A percentile compares a stretch with the other conserved stretches of the same genome.
These are phyloP conservation scores for Canis aureus DNA, from an alignment of 2,113 vertebrate genomes.

Conservation along the genomic window DNA sequence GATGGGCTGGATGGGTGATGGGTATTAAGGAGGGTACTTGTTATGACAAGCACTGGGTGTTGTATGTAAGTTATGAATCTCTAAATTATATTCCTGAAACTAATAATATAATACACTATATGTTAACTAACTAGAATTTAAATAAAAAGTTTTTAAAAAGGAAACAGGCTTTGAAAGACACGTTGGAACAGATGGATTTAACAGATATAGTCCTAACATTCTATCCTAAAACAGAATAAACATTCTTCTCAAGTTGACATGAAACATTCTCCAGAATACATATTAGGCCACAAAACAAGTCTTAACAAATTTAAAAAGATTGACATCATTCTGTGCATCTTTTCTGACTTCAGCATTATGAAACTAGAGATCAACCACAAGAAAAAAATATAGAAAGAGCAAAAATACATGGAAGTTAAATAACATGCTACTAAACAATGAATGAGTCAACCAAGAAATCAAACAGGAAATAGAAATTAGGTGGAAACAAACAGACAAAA, in stretches of 20 bases:
- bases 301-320: background rate
- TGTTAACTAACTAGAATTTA: background rate
- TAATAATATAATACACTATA: background rate
- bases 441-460: background rate
- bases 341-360: background rate
- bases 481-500: background rate
- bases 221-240: background rate
- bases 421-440: background rate
- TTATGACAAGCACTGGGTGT: background rate
- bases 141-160: background rate
- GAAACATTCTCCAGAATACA: background rate
- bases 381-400: background rate
- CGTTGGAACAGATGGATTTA: background rate
- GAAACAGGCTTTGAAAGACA: background rate
- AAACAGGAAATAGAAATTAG: background rate
- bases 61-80: background rate
- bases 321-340: background rate
- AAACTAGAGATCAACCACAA: background rate
- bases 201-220: background rate
- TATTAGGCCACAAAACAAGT: background rate
- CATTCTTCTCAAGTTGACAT: background rate
- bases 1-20: background rate
- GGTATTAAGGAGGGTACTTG: background rate
- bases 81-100: background rate
- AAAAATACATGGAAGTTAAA: background rate